These are phyloP conservation scores for Hybognathus amarus DNA, from an alignment of 2,797 vertebrate species.

Conservation along the genomic window DNA sequence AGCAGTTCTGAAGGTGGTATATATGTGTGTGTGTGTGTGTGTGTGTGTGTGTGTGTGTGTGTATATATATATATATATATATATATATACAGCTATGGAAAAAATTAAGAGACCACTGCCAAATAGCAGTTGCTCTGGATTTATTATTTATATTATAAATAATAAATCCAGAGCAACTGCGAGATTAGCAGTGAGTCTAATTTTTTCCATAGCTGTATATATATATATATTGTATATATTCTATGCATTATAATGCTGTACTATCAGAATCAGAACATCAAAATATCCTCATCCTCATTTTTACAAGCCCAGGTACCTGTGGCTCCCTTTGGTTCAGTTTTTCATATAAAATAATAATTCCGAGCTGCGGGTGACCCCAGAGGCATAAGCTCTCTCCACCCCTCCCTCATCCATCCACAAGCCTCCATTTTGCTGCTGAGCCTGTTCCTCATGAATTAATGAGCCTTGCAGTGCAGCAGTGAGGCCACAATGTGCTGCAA, in stretches of 20 bases:
- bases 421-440: conserved; percentile 42
- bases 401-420: conserved; percentile 30
- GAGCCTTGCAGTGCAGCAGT: conserved; percentile 43
- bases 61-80: too few species aligned
- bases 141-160: too few species aligned
- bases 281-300: background rate
- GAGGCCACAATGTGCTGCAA: conserved; percentile 33
- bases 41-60: too few species aligned
- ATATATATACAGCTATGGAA: too few species aligned
- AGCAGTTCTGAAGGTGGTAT: too few species aligned
- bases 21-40: too few species aligned
- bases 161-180: too few species aligned
- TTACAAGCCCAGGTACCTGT: background rate
- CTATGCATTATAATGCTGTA: background rate
- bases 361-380: conserved; percentile 9
- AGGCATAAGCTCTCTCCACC: background rate
- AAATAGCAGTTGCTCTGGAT: too few species aligned
- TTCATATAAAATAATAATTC: conserved; percentile 7
- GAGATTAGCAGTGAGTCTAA: too few species aligned
- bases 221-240: too few species aligned
- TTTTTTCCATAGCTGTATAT: too few species aligned
- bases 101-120: too few species aligned
- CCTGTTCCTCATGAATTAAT: conserved; percentile 60
- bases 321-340: conserved; percentile 6
- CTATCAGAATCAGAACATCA: background rate